These are phyloP conservation scores for Ruditapes philippinarum DNA, from an alignment of 1,140 invertebrate genomes.

Conservation along the genomic window DNA sequence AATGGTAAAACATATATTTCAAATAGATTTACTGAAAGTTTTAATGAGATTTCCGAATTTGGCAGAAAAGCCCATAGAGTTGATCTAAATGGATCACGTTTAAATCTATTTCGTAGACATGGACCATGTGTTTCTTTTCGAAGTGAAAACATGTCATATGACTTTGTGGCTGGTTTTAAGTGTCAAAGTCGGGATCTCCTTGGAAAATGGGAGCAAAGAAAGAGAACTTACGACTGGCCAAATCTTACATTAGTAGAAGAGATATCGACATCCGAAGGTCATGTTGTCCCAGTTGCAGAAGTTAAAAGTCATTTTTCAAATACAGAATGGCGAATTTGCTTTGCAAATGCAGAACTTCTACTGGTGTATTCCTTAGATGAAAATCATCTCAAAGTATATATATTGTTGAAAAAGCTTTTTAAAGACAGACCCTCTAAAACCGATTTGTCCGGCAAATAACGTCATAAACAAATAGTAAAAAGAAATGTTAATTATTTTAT, in stretches of 20 bases:
- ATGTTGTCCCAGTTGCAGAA: constrained; percentile 11
- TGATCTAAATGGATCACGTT: too few relatives aligned
- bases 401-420: background rate
- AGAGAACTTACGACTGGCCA: constrained; percentile 7
- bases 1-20: too few relatives aligned
- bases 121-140: too few relatives aligned
- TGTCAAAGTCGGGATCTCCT: background rate
- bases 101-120: too few relatives aligned
- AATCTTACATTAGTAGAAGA: background rate
- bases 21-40: too few relatives aligned
- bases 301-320: background rate
- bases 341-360: background rate
- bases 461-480: constrained; percentile 20
- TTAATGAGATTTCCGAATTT: too few relatives aligned
- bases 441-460: background rate
- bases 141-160: background rate
- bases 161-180: constrained; percentile 26
- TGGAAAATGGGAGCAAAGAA: background rate
- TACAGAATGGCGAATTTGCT: constrained; percentile 38
- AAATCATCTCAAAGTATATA: constrained; percentile 16
- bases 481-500: constrained; percentile 18
- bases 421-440: background rate
- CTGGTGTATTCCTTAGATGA: constrained; percentile 7
- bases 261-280: background rate
- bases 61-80: too few relatives aligned